These are phyloP conservation scores for Paragorgia papillata DNA, from an alignment of 92 coral and sea anemone genomes.

Conservation along the genomic window DNA sequence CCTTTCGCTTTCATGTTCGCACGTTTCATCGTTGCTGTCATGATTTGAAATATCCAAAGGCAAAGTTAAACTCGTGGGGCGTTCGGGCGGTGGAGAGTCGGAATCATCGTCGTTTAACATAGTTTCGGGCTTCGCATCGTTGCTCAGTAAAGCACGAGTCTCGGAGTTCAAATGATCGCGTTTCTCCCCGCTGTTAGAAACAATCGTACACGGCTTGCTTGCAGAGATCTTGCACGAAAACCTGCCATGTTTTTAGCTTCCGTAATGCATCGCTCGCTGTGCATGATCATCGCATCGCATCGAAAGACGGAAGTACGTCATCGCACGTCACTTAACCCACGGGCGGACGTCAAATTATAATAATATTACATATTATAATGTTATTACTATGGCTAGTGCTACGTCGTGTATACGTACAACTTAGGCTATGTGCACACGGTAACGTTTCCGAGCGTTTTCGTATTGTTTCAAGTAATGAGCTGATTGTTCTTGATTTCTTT, in stretches of 20 bases:
- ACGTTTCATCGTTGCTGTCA: conserved; percentile 22
- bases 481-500: too few species aligned
- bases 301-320: too few species aligned
- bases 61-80: conserved; percentile 15
- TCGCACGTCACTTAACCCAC: too few species aligned
- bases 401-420: too few species aligned
- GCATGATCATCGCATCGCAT: not conserved
- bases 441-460: too few species aligned
- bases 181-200: not conserved
- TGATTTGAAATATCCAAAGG: conserved; percentile 20
- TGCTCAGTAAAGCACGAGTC: not conserved
- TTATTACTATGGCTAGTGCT: too few species aligned
- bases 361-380: too few species aligned
- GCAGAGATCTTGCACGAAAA: not conserved
- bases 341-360: too few species aligned
- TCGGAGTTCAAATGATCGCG: conserved; percentile 7
- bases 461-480: too few species aligned
- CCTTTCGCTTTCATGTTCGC: too few species aligned
- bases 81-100: conserved; percentile 32
- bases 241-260: conserved; percentile 17
- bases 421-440: too few species aligned
- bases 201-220: too few species aligned
- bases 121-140: not conserved
- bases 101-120: conserved; percentile 14
- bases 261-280: conserved; percentile 1